These are phyloP conservation scores for Ectemnius lituratus DNA, from an alignment of 2,888 invertebrate species.

Conservation along the genomic window DNA sequence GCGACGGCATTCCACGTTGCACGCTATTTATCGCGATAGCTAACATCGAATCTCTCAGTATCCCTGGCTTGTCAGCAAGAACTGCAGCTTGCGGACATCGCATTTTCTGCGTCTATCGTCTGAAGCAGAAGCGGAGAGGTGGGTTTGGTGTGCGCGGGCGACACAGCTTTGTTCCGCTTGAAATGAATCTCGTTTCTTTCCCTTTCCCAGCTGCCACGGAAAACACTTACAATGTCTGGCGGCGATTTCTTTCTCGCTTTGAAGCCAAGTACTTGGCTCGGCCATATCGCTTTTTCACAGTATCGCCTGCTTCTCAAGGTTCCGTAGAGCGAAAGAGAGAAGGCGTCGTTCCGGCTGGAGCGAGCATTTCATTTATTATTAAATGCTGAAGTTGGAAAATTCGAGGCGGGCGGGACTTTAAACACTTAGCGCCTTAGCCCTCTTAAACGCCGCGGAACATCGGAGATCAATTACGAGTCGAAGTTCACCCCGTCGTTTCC, in stretches of 20 bases:
- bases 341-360: too few species aligned
- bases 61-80: too few species aligned
- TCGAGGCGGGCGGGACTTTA: not conserved
- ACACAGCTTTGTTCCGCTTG: conserved; percentile 11
- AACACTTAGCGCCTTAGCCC: conserved; percentile 3
- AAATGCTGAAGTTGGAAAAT: not conserved
- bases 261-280: too few species aligned
- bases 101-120: conserved; percentile 18
- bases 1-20: too few species aligned
- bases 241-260: too few species aligned
- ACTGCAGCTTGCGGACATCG: conserved; percentile 3
- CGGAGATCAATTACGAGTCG: not conserved
- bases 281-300: too few species aligned
- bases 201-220: not conserved
- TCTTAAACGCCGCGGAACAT: not conserved
- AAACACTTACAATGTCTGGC: not conserved
- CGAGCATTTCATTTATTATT: conserved; percentile 2
- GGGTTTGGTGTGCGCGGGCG: not conserved
- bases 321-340: too few species aligned
- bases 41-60: too few species aligned
- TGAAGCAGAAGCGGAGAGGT: not conserved
- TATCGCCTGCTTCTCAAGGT: too few species aligned
- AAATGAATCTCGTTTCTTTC: conserved; percentile 20
- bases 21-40: too few species aligned
- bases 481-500: conserved; percentile 6